Evolutionary conservation across 1,140 invertebrate species (phyloP).

Genomic region (Drosophila arawakana): DNA sequence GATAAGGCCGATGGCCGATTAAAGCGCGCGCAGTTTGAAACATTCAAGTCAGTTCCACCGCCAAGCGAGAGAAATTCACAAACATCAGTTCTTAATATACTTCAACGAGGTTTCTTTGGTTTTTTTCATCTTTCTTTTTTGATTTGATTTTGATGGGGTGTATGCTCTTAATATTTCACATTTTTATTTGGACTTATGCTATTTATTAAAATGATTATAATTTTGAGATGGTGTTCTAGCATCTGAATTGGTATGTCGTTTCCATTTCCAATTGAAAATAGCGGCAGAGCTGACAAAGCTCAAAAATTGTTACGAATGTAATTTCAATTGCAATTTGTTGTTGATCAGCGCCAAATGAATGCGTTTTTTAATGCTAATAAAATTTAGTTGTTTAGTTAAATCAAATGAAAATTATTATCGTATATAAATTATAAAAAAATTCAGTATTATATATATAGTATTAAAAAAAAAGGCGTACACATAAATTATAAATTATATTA

Average conservation of each 20-base stretch:
- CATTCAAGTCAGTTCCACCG: neutral
- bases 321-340: slow-evolving; percentile 20
- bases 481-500: slow-evolving; percentile 84
- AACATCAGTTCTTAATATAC: slow-evolving; percentile 18
- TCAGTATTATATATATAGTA: slow-evolving; percentile 80
- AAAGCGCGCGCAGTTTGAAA: neutral
- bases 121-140: neutral
- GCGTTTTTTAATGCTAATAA: slow-evolving; percentile 39
- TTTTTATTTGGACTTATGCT: slow-evolving; percentile 78
- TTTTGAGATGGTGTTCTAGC: slow-evolving; percentile 69
- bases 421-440: slow-evolving; percentile 82
- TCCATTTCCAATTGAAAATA: slow-evolving; percentile 21
- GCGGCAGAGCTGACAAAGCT: neutral
- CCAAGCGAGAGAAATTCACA: neutral
- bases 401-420: slow-evolving; percentile 77
- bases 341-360: slow-evolving; percentile 34
- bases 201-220: slow-evolving; percentile 79
- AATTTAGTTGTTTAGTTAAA: slow-evolving; percentile 59
- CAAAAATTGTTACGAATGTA: slow-evolving; percentile 5
- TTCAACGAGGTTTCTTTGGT: slow-evolving; percentile 42
- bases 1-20: neutral
- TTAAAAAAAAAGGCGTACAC: slow-evolving; percentile 75
- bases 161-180: slow-evolving; percentile 79
- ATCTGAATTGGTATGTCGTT: slow-evolving; percentile 26
- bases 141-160: slow-evolving; percentile 2